Percentiles rank a stretch among this genome's conserved stretches.
Evolutionary conservation across 2,797 vertebrate genomes (phyloP).

Genomic region (Argentina silus): DNA sequence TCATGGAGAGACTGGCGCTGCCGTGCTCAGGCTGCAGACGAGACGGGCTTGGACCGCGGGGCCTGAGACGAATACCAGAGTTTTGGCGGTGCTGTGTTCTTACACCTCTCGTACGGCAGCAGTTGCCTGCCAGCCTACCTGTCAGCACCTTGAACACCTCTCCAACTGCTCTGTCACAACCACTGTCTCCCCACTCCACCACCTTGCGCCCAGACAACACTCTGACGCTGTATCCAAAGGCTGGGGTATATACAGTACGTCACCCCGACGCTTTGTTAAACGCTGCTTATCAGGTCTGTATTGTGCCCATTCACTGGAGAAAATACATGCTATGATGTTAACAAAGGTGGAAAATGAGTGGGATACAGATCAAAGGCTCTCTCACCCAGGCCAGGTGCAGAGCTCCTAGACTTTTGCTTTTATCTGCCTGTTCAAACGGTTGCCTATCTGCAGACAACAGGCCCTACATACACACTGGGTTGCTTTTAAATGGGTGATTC

Average conservation of each 20-base stretch:
- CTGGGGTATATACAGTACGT: background rate
- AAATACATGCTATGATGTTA: conserved; percentile 60
- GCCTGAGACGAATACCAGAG: conserved; percentile 55
- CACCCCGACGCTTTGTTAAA: conserved; percentile 39
- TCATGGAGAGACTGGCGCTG: background rate
- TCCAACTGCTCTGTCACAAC: conserved; percentile 28
- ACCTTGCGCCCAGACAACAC: background rate
- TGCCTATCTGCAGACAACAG: conserved; percentile 34
- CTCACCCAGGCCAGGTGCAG: conserved; percentile 70
- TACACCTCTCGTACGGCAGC: conserved; percentile 43
- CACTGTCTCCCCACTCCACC: conserved; percentile 11
- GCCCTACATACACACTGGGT: conserved; percentile 17
- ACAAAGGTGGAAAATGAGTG: conserved; percentile 66
- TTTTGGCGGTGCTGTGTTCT: background rate
- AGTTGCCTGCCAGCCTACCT: conserved; percentile 38
- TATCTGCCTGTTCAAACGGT: conserved; percentile 53
- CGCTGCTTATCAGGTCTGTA: conserved; percentile 61
- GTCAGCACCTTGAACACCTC: conserved; percentile 59
- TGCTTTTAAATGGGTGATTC: conserved; percentile 34
- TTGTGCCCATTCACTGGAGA: conserved; percentile 48
- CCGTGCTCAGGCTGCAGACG: conserved; percentile 50
- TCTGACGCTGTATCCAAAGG: background rate
- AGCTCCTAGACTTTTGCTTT: conserved; percentile 57
- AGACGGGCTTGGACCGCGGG: conserved; percentile 40
- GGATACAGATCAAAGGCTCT: conserved; percentile 72